Conservation (phyloP, 53 echinoderm and acorn worm species). For the Pentamera pediparva region DNA sequence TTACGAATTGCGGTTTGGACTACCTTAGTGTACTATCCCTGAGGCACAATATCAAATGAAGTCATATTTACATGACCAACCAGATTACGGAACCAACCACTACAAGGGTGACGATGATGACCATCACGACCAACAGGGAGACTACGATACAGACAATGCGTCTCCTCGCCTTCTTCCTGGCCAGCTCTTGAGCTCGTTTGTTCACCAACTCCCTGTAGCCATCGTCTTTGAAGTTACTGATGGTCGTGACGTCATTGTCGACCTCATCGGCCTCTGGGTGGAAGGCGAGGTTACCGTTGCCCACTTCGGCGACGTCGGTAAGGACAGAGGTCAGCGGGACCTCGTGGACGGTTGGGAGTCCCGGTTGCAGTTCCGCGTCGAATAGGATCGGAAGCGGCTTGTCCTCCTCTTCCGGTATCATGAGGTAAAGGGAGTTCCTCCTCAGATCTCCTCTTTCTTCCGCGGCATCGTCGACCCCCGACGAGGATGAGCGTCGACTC, state of each 20-base stretch:
- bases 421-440: background rate
- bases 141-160: no score
- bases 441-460: background rate
- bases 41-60: no score
- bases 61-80: no score
- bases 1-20: no score
- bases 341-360: background rate
- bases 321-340: background rate
- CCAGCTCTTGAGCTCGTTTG: background rate
- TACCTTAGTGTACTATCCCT: no score
- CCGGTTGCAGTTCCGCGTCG: background rate
- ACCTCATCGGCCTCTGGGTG: background rate
- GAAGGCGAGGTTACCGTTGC: background rate
- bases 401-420: constrained; percentile 23
- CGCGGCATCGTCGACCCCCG: background rate
- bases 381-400: background rate
- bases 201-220: background rate
- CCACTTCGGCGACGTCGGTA: background rate
- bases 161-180: no score
- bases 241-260: background rate
- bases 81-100: no score
- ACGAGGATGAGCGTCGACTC: background rate
- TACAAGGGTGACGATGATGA: no score
- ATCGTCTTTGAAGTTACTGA: background rate
- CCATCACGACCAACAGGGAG: no score